These are phyloP conservation scores for Athene cunicularia DNA, from an alignment of 2,113 vertebrate species.

Conservation along the genomic window DNA sequence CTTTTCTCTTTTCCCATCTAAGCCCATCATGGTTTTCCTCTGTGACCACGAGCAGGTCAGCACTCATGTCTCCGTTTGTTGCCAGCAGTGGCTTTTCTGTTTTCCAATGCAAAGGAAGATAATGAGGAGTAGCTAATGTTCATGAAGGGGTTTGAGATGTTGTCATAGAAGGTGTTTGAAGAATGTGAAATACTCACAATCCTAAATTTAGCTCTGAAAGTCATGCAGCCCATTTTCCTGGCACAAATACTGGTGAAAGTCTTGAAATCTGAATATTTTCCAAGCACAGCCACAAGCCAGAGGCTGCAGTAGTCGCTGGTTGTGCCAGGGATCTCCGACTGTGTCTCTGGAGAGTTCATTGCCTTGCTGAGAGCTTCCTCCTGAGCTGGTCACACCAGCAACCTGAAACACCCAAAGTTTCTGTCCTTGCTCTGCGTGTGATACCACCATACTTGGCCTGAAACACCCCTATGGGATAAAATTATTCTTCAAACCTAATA, in stretches of 20 bases:
- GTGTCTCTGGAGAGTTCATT: fast-evolving
- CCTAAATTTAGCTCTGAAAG: slow-evolving; percentile 58
- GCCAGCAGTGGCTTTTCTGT: background rate
- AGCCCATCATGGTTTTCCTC: background rate
- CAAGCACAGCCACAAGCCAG: background rate
- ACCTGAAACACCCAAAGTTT: background rate
- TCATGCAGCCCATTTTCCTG: slow-evolving; percentile 19
- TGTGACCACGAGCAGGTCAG: background rate
- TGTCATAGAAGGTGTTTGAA: slow-evolving; percentile 23
- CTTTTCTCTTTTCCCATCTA: background rate
- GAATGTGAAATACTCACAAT: background rate
- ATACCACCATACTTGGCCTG: background rate
- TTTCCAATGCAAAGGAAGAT: background rate
- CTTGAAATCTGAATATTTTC: slow-evolving; percentile 9
- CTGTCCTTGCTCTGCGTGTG: background rate
- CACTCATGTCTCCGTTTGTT: background rate
- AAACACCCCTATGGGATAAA: background rate
- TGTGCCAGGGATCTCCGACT: background rate
- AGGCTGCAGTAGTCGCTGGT: background rate
- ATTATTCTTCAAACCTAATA: background rate
- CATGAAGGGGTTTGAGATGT: background rate
- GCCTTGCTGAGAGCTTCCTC: background rate
- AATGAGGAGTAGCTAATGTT: background rate
- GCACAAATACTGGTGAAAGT: slow-evolving; percentile 52
- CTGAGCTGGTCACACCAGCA: background rate